These are phyloP conservation scores for Limnephilus marmoratus DNA, from an alignment of 2,888 invertebrate species.

Conservation along the genomic window DNA sequence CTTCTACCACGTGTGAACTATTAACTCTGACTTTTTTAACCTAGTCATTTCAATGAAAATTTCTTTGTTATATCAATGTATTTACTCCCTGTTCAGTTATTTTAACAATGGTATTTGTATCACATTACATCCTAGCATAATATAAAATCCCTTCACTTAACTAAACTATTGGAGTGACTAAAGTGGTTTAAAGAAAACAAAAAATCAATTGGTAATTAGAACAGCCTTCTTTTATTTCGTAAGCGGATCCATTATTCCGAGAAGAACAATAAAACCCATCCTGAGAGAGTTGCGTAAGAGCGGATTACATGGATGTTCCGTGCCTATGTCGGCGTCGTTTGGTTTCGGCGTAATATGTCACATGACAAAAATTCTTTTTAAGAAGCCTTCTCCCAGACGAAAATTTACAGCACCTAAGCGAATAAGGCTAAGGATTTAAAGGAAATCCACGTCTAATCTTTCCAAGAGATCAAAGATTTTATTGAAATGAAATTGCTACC, in stretches of 20 bases:
- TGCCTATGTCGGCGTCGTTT: neutral
- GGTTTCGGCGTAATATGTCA: conserved; percentile 11
- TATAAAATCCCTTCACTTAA: neutral
- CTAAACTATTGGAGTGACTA: neutral
- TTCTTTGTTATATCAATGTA: no score
- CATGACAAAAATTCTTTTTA: conserved; percentile 30
- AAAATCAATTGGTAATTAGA: neutral
- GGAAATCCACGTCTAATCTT: neutral
- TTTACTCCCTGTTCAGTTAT: no score
- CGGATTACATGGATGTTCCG: neutral
- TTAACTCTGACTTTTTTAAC: no score
- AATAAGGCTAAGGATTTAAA: neutral
- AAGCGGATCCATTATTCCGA: neutral
- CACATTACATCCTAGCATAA: neutral
- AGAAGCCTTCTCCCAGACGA: neutral
- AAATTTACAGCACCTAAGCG: neutral
- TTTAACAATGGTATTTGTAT: neutral
- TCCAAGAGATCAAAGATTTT: neutral
- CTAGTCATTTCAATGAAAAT: no score
- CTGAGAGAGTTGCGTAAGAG: neutral
- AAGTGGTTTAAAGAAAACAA: neutral
- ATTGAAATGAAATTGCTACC: no score
- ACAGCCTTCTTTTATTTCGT: neutral
- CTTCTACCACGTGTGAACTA: no score
- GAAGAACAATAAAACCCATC: neutral